Conservation (phyloP, 1,140 invertebrate species). For the Zaprionus lachaisei region DNA sequence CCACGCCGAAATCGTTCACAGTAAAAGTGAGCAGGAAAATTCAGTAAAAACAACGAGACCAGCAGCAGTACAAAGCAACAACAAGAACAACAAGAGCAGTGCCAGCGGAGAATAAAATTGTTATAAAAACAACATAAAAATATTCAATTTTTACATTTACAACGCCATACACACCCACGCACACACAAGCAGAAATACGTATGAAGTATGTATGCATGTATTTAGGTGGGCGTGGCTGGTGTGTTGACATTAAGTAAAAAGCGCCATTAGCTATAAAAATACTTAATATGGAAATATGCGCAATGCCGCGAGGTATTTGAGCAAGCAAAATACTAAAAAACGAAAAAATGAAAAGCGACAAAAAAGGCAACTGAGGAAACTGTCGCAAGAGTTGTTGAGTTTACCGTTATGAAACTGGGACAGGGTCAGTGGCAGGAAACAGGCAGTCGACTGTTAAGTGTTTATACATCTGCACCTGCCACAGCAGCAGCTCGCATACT, state of each 20-base stretch:
- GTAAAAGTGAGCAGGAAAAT: slow-evolving; percentile 56
- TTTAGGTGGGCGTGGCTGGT: slow-evolving; percentile 35
- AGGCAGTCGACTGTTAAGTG: slow-evolving; percentile 34
- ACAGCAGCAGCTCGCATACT: neutral
- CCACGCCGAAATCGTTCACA: slow-evolving; percentile 34
- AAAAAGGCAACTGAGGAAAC: slow-evolving; percentile 53
- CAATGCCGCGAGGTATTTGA: slow-evolving; percentile 65
- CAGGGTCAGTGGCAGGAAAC: slow-evolving; percentile 35
- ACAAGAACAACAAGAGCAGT: slow-evolving; percentile 4
- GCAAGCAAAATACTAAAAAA: slow-evolving; percentile 54
- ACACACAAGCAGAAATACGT: slow-evolving; percentile 27
- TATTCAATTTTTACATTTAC: slow-evolving; percentile 48
- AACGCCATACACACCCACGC: slow-evolving; percentile 29
- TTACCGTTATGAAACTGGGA: slow-evolving; percentile 16
- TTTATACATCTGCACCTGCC: slow-evolving; percentile 44
- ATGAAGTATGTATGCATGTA: slow-evolving; percentile 1
- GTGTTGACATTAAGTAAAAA: slow-evolving; percentile 80
- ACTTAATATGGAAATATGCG: slow-evolving; percentile 78
- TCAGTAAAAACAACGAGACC: slow-evolving; percentile 46
- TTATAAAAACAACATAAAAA: slow-evolving; percentile 54
- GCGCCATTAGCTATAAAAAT: slow-evolving; percentile 81
- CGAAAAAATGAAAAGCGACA: slow-evolving; percentile 35
- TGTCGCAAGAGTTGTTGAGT: slow-evolving; percentile 68
- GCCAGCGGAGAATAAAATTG: slow-evolving; percentile 44
- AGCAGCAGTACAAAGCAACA: slow-evolving; percentile 11